These are phyloP conservation scores for Anhinga anhinga DNA, from an alignment of 2,113 vertebrate genomes.

Conservation along the genomic window DNA sequence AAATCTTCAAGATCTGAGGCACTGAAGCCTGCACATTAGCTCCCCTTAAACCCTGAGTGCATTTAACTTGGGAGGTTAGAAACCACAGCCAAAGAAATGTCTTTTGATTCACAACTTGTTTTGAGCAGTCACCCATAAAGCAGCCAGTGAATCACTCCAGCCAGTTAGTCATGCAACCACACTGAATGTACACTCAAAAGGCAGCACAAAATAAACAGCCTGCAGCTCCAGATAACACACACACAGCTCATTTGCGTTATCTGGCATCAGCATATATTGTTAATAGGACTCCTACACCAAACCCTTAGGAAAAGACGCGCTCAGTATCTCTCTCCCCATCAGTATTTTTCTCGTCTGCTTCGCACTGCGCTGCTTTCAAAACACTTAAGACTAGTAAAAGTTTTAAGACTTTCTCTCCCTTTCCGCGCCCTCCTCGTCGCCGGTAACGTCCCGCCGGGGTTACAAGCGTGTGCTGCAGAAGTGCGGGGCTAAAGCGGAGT, in stretches of 20 bases:
- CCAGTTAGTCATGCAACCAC: conserved; percentile 69
- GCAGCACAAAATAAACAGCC: conserved; percentile 65
- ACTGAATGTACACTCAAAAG: conserved; percentile 19
- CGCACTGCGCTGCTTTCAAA: neutral
- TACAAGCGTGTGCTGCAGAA: neutral
- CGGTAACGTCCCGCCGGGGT: neutral
- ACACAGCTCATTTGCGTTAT: conserved; percentile 29
- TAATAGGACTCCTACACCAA: conserved; percentile 49
- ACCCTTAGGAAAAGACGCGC: conserved; percentile 2
- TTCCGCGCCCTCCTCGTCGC: neutral
- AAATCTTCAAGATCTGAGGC: conserved; percentile 43
- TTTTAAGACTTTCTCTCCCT: neutral
- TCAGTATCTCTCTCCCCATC: conserved; percentile 31
- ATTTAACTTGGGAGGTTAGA: conserved; percentile 66
- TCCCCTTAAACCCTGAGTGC: conserved; percentile 47
- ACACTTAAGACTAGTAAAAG: neutral
- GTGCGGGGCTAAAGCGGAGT: neutral
- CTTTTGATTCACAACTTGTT: conserved; percentile 73
- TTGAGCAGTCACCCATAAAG: conserved; percentile 63
- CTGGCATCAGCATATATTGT: conserved; percentile 41
- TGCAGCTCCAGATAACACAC: conserved; percentile 56
- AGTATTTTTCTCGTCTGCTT: conserved; percentile 10
- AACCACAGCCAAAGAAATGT: conserved; percentile 56
- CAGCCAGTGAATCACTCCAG: conserved; percentile 67
- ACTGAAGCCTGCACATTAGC: conserved; percentile 9